Evolutionary conservation across 1,140 invertebrate species (phyloP).

Genomic region (Drosophila dunni): DNA sequence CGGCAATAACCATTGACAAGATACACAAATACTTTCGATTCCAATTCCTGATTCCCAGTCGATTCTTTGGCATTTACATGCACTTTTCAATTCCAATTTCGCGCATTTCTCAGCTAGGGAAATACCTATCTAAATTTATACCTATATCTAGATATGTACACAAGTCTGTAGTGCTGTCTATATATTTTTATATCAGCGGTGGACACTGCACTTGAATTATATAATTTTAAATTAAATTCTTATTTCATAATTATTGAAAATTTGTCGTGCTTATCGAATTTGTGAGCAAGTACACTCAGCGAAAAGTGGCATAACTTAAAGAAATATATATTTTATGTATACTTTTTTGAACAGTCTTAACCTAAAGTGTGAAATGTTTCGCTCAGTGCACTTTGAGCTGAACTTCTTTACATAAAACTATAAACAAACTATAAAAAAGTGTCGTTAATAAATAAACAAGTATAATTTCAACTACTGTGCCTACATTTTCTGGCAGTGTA

Average conservation of each 20-base stretch:
- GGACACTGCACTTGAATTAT: conserved; percentile 22
- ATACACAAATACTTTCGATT: conserved; percentile 47
- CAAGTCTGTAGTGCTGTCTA: background rate
- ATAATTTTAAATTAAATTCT: conserved; percentile 16
- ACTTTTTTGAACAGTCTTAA: background rate
- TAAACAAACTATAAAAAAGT: conserved; percentile 1
- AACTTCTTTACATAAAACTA: background rate
- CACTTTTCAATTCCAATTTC: background rate
- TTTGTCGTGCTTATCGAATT: conserved; percentile 17
- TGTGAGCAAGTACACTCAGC: conserved; percentile 3
- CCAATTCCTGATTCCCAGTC: background rate
- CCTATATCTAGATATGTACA: background rate
- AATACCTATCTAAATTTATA: conserved; percentile 14
- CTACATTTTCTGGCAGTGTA: background rate
- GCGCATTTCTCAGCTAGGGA: background rate
- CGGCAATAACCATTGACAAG: conserved; percentile 6
- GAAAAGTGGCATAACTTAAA: background rate
- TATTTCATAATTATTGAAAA: conserved; percentile 11
- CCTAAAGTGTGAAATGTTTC: background rate
- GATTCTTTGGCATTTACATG: conserved; percentile 28
- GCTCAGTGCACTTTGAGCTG: background rate
- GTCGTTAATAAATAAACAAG: background rate
- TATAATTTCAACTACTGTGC: background rate
- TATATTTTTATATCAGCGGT: background rate
- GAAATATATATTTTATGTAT: too few species aligned